Evolutionary conservation across 1,140 invertebrate species (phyloP), one percentile per base, ranked within the genome.

Genomic region (Drosophila prosaltans): DNA sequence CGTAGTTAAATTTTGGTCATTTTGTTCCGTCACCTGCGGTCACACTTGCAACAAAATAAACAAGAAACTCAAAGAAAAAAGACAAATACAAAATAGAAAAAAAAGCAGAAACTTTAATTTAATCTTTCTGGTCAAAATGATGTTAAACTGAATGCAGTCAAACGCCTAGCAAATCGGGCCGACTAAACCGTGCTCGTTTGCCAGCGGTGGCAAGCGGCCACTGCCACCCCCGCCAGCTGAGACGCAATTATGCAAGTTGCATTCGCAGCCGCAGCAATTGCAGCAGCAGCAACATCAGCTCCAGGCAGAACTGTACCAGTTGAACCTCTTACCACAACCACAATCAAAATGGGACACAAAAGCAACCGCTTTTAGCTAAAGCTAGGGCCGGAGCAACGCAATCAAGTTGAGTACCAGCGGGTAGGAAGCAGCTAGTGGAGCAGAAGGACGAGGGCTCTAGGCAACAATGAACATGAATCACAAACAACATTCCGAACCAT

Each of bases 401-500:
- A 51, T 10, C 6, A 8, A 26, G 10, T 51, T 51, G 40, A 32
- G 40, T 3, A 28, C 48, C 60, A 54, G 21, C 30, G 61, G 40
- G 51, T 57, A 40, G 55, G 11, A 36, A 3, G 40, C 45, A 3
- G 3, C 32, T 6, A 7, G 4, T 36, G 24, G 3, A 5, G 3
- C 30, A 11, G 21, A 24, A 24, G 21, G 3, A 36, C 32, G 6
- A 8, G 26, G 1, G 16, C 2, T 1, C 16, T 28, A 28, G 11
- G 6, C n/a, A 45, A 55, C 69, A 51, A 9, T 61, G 78, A 81
- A 65, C 64, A 88, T 89, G 84, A 89, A 68, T 74, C 81, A 83
- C 54, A 88, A 81, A 90, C 55, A 58, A 58, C 90, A 91, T 91
- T 91, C 90, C 90, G 81, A 81, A 75, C 83, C 83, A 68, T 91